phyloP scores from a whole-genome alignment of 2,888 invertebrate genomes.

The Elysia crispata region DNA sequence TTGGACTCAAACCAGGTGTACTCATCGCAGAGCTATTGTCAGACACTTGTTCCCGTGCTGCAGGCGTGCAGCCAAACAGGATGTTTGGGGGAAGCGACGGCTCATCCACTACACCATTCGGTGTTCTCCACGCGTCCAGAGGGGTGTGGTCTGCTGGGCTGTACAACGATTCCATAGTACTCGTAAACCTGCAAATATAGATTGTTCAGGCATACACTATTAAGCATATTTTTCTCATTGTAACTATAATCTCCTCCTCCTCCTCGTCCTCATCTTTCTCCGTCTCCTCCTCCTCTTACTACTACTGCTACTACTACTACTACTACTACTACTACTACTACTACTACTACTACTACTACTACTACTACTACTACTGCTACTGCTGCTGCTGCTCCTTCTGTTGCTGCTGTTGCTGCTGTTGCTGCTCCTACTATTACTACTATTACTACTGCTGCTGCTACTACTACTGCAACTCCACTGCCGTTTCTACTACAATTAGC shows the following conservation, averaged over 20 bases:
- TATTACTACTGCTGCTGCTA: too few species aligned
- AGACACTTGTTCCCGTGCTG: too few species aligned
- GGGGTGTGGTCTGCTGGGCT: not conserved
- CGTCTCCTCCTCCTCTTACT: too few species aligned
- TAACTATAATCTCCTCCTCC: not conserved
- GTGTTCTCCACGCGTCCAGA: constrained; percentile 39
- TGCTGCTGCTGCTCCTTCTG: too few species aligned
- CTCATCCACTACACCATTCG: constrained; percentile 14
- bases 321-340: constrained; percentile 25
- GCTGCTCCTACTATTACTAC: too few species aligned
- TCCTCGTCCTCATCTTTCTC: too few species aligned
- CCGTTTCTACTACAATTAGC: not conserved
- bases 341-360: constrained; percentile 28
- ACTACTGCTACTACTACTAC: constrained; percentile 1
- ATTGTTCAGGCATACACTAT: too few species aligned
- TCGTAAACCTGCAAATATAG: not conserved
- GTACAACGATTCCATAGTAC: constrained; percentile 41
- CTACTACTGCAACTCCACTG: not conserved
- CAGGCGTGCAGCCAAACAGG: constrained; percentile 25
- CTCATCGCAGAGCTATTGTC: constrained; percentile 56
- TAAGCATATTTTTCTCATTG: too few species aligned
- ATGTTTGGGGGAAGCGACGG: constrained; percentile 44
- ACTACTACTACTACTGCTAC: constrained; percentile 26
- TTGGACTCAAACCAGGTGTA: constrained; percentile 86
- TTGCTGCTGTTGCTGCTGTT: too few species aligned